phyloP scores from a whole-genome alignment of 2,113 vertebrate genomes.

The Urocitellus parryii region DNA sequence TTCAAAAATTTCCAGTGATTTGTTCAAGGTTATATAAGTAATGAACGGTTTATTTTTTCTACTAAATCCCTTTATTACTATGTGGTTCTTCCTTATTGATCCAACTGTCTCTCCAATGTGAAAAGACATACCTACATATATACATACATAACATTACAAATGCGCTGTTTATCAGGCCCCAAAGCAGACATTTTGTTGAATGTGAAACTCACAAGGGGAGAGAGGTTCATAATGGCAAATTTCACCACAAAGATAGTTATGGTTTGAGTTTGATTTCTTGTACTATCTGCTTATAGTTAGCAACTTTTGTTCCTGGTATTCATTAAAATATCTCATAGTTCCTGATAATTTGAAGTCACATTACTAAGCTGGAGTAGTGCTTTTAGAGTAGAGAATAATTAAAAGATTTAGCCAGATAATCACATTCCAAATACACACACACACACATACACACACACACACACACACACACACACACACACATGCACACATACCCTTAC shows the following conservation, averaged over 20 bases:
- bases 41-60: background rate
- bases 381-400: conserved; percentile 14
- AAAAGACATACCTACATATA: background rate
- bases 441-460: no score
- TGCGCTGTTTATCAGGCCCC: background rate
- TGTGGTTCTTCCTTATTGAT: background rate
- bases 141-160: conserved; percentile 17
- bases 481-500: background rate
- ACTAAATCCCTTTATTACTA: background rate
- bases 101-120: background rate
- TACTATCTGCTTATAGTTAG: background rate
- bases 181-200: conserved; percentile 35
- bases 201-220: background rate
- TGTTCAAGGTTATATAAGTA: background rate
- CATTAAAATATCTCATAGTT: background rate
- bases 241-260: background rate
- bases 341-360: background rate
- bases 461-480: background rate
- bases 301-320: conserved; percentile 19
- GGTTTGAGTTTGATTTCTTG: background rate
- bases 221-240: background rate
- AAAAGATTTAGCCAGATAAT: background rate
- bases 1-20: conserved; percentile 36
- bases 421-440: background rate
- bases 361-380: background rate